A percentile compares a stretch with the other conserved stretches of the same genome.
phyloP scores from a whole-genome alignment of 2,888 invertebrate species.

The Isotomurus palustris region DNA sequence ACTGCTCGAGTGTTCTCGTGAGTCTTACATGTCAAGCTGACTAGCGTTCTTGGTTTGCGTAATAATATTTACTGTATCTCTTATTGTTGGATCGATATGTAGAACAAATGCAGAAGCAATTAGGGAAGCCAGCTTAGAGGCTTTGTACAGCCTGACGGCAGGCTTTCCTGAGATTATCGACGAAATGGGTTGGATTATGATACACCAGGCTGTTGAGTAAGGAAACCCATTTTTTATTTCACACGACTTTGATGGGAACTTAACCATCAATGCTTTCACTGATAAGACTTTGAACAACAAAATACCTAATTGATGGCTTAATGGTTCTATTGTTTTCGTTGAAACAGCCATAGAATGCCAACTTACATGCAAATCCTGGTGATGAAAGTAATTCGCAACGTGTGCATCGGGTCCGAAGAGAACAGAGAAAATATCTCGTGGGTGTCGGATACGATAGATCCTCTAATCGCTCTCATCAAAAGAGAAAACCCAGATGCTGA shows the following conservation, averaged over 20 bases:
- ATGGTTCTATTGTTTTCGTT: slow-evolving; percentile 3
- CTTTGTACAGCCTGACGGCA: slow-evolving; percentile 28
- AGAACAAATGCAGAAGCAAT: slow-evolving; percentile 30
- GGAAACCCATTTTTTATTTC: not conserved
- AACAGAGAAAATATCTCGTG: slow-evolving; percentile 36
- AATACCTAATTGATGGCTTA: not conserved
- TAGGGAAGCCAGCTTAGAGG: slow-evolving; percentile 26
- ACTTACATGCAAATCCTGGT: slow-evolving; percentile 26
- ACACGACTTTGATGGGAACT: not conserved
- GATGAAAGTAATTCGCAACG: slow-evolving; percentile 33
- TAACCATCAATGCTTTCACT: too few species aligned
- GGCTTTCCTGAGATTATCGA: slow-evolving; percentile 38
- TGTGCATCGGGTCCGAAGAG: slow-evolving; percentile 38
- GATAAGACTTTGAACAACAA: too few species aligned
- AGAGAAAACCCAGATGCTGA: slow-evolving; percentile 21
- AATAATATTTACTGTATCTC: not conserved
- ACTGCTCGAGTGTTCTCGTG: slow-evolving; percentile 2
- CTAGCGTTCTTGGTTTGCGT: not conserved
- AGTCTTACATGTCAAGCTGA: not conserved
- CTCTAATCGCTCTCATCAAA: slow-evolving; percentile 23
- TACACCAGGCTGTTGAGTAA: slow-evolving; percentile 38
- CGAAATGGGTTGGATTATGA: slow-evolving; percentile 33
- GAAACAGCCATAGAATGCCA: slow-evolving; percentile 9
- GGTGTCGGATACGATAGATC: slow-evolving; percentile 16
- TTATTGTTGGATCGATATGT: too few species aligned